Evolutionary conservation across 2,888 invertebrate genomes (phyloP), one percentile per base, ranked within the genome.

Genomic region (Cryptocephalus moraei): DNA sequence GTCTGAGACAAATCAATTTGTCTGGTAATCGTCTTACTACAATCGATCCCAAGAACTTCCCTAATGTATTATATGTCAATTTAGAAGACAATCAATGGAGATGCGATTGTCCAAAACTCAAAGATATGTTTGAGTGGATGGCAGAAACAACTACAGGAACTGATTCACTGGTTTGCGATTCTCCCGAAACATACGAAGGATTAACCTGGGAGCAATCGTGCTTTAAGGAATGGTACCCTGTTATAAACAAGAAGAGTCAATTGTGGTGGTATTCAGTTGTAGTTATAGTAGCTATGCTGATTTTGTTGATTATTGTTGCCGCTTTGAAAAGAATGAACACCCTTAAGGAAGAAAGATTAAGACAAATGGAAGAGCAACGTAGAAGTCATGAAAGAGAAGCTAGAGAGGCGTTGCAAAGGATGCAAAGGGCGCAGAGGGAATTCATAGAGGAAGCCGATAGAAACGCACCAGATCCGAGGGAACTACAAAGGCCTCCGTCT

Each of bases 31-130:
- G 84, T 48, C 74, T 87, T 54, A 84, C 81, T 0, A 77, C 75
- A 43, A 77, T 84, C 67, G 73, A 71, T 34, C 72, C 73, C 8
- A 69, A 72, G 1, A 77, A 75, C 60, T 86, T 87, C 59, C 73
- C 74, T 1, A 69, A 73, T 9, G 11, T 53, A 8, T 76, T 74
- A 49, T 72, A 73, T 45, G 65, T 87, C n/a, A 74, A 77, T 61
- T 62, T 87, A 41, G 75, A 75, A 11, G 84, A 86, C 59, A 88
- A 88, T 65, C 82, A 83, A 54, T 88, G 87, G 87, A 74, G 81
- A 49, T 88, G 88, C 63, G 81, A 84, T 52, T 88, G 88, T 59
- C 56, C 59, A 0, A 73, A 78, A 14, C 77, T 87, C 63, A 73
- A 75, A 46, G 73, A 76, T 9, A 78, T 82, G 59, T 84, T 78